Evolutionary conservation across 1,140 invertebrate genomes (phyloP), one percentile per base, ranked within the genome.

Genomic region (Pseudomyrmex concolor): DNA sequence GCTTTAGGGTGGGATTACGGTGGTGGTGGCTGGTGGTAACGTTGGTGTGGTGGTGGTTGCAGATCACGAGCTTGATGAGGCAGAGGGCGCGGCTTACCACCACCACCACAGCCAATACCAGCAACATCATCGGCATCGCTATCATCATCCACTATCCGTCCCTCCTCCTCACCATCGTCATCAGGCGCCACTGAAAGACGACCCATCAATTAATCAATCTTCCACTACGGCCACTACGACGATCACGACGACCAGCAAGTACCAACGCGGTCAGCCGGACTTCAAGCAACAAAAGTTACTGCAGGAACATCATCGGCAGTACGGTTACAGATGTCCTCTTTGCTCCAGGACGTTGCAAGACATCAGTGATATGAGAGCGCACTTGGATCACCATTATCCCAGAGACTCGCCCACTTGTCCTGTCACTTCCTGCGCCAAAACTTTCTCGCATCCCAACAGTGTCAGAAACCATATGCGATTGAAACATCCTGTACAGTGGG

Each of bases 401-500:
- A 95, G 97, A 84, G 97, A 97, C 93, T 97, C 96, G 92, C 96
- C 96, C 54, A 95, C 96, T 55, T 97, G 97, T 94, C 97, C 97
- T 9, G 97, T 97, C 51, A 94, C 95, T 25, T 94, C 95, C 66
- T 97, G 97, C 91, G 95, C 96, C 54, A 95, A 97, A 84, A 95
- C 95, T 77, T 97, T 97, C 93, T 95, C 96, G 55, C 97, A 97
- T 93, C 97, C 97, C 7, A 97, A 97, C 93, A 97, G 96, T 55
- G 97, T 97, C 50, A 95, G 97, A 84, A 97, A 97, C 93, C 97
- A 97, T 92, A 97, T 97, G 97, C 95, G 97, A 83, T 95, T 96
- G 83, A 97, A 97, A 93, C 97, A 97, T 93, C 95, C 96, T 1
- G 93, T 95, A 81, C 96, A 97, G 90, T 97, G 97, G 97, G 96